Evolutionary conservation across 2,888 invertebrate species (phyloP).

Genomic region (Drosophila neoperkinsi): DNA sequence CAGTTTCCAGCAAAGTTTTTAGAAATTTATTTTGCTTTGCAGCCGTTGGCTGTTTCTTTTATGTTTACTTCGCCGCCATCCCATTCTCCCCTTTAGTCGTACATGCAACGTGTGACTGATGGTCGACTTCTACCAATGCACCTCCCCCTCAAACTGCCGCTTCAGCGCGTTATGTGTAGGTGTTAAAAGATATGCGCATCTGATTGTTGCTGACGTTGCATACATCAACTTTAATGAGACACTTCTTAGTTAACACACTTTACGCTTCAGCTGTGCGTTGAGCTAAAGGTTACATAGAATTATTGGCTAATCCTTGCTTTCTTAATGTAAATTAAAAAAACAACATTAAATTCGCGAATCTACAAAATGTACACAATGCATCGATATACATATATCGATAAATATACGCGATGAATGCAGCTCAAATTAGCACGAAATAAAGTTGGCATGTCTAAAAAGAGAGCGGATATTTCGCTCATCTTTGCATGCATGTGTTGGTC

Average conservation of each 20-base stretch:
- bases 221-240: constrained; percentile 2
- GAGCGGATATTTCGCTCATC: not conserved
- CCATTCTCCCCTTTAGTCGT: not conserved
- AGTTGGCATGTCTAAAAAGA: not conserved
- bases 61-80: constrained; percentile 47
- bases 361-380: not conserved
- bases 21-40: constrained; percentile 65
- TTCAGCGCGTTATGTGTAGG: constrained; percentile 9
- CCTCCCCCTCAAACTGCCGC: not conserved
- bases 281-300: not conserved
- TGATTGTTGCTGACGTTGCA: not conserved
- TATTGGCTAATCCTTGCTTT: not conserved
- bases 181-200: constrained; percentile 16
- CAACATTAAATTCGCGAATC: not conserved
- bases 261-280: not conserved
- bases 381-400: constrained; percentile 10
- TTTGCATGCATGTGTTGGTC: not conserved
- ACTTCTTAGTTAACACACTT: not conserved
- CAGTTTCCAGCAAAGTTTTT: constrained; percentile 49
- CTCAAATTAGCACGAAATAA: no score
- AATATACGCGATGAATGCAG: not conserved
- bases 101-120: constrained; percentile 27
- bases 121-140: constrained; percentile 6
- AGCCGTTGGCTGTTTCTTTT: constrained; percentile 33
- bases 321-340: not conserved